Conservation (phyloP, 2,797 vertebrate species). For the Phalanger gymnotis region DNA sequence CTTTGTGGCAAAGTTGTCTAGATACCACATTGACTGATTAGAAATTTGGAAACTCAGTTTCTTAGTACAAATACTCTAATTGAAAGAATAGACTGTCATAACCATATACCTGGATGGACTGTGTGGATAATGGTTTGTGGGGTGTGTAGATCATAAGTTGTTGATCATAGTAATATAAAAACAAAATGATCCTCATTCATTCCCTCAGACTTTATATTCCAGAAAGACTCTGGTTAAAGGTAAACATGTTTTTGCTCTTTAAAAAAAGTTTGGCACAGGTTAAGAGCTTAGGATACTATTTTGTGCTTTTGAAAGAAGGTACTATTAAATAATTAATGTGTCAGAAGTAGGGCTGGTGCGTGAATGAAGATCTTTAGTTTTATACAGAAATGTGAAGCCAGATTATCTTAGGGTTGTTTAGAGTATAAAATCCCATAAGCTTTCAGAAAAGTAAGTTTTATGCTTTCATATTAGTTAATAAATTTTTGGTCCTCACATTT, state of each 20-base stretch:
- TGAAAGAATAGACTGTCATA: constrained; percentile 13
- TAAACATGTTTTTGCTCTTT: constrained; percentile 46
- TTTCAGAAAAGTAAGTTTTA: constrained; percentile 20
- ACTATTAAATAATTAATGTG: constrained; percentile 44
- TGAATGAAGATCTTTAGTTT: constrained; percentile 30
- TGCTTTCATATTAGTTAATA: constrained; percentile 30
- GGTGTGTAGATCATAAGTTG: constrained; percentile 13
- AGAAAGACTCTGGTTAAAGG: constrained; percentile 38
- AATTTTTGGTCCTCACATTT: constrained; percentile 28
- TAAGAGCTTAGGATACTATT: constrained; percentile 61
- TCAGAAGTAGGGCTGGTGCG: constrained; percentile 29
- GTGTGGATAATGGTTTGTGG: neutral
- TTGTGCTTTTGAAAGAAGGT: constrained; percentile 61
- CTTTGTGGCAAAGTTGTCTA: neutral
- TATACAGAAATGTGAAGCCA: constrained; percentile 24
- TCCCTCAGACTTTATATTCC: constrained; percentile 39
- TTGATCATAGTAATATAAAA: neutral
- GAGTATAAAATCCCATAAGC: neutral
- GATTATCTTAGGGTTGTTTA: constrained; percentile 16
- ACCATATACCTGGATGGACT: neutral
- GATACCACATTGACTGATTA: constrained; percentile 22
- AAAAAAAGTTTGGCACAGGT: constrained; percentile 53
- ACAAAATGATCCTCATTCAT: neutral
- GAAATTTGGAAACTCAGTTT: constrained; percentile 42
- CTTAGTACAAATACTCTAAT: constrained; percentile 20